Evolutionary conservation across 2,888 invertebrate genomes (phyloP).

Genomic region (Amiota communis): DNA sequence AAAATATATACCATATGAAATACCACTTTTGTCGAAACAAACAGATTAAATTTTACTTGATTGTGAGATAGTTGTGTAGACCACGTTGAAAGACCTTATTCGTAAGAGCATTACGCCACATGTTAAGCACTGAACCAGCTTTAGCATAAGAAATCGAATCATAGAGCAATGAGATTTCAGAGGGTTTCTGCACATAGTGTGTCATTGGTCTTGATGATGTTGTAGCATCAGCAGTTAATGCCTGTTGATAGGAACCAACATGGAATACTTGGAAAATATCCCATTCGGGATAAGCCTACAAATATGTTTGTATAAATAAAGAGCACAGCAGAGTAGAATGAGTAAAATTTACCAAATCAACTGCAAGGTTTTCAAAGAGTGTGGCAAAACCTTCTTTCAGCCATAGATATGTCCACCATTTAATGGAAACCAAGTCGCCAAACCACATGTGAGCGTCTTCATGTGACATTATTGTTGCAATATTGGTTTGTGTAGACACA

Average conservation of each 20-base stretch:
- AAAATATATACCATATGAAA: background rate
- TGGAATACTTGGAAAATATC: constrained; percentile 85
- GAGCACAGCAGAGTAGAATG: background rate
- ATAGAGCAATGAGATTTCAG: constrained; percentile 87
- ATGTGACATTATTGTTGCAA: constrained; percentile 76
- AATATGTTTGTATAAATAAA: background rate
- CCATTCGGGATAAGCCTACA: constrained; percentile 78
- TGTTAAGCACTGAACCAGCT: constrained; percentile 80
- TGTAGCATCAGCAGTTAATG: constrained; percentile 82
- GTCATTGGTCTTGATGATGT: constrained; percentile 87
- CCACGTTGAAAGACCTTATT: constrained; percentile 65
- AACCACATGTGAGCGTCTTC: constrained; percentile 86
- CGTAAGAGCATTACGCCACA: constrained; percentile 69
- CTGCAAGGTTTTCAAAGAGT: constrained; percentile 62
- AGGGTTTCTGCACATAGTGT: constrained; percentile 85
- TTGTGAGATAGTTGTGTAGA: constrained; percentile 63
- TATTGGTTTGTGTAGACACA: constrained; percentile 66
- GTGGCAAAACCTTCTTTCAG: constrained; percentile 81
- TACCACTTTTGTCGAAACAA: background rate
- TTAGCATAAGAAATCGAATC: constrained; percentile 91
- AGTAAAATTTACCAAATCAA: constrained; percentile 58
- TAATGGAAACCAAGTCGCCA: constrained; percentile 81
- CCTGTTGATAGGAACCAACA: constrained; percentile 81
- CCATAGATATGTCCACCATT: constrained; percentile 83
- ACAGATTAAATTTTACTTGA: constrained; percentile 55